phyloP scores from a whole-genome alignment of 2,888 invertebrate species.

The Agapetus fuscipes region DNA sequence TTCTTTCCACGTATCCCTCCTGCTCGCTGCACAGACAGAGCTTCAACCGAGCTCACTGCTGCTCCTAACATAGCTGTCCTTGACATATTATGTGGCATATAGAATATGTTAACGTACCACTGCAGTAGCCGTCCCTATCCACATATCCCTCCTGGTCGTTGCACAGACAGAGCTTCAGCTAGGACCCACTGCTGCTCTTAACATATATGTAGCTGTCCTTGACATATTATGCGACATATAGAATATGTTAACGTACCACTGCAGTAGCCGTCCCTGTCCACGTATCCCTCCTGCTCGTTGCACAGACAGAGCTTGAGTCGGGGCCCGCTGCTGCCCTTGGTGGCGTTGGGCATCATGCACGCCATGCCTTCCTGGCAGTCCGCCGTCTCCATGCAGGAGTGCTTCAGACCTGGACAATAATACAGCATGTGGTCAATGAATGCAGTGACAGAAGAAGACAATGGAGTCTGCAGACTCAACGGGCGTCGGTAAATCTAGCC shows the following conservation, averaged over 20 bases:
- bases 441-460: too few relatives aligned
- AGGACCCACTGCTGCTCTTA: slow-evolving; percentile 24
- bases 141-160: slow-evolving; percentile 51
- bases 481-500: too few relatives aligned
- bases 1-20: slow-evolving; percentile 54
- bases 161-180: slow-evolving; percentile 51
- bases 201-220: too few relatives aligned
- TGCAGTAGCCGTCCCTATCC: slow-evolving; percentile 55
- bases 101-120: too few relatives aligned
- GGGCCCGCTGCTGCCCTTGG: slow-evolving; percentile 25
- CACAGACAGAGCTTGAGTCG: slow-evolving; percentile 47
- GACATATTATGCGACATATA: too few relatives aligned
- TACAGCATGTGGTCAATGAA: too few relatives aligned
- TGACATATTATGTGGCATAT: too few relatives aligned
- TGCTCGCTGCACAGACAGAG: slow-evolving; percentile 51
- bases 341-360: slow-evolving; percentile 48
- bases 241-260: too few relatives aligned
- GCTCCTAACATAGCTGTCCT: too few relatives aligned
- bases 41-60: slow-evolving; percentile 28
- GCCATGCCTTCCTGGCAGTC: slow-evolving; percentile 57
- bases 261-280: slow-evolving; percentile 54
- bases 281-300: slow-evolving; percentile 50
- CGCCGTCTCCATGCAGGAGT: slow-evolving; percentile 48
- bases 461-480: too few relatives aligned
- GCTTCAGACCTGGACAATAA: slow-evolving; percentile 41